Evolutionary conservation across 2,797 vertebrate genomes (phyloP).

Genomic region (Leucoraja ocellata): DNA sequence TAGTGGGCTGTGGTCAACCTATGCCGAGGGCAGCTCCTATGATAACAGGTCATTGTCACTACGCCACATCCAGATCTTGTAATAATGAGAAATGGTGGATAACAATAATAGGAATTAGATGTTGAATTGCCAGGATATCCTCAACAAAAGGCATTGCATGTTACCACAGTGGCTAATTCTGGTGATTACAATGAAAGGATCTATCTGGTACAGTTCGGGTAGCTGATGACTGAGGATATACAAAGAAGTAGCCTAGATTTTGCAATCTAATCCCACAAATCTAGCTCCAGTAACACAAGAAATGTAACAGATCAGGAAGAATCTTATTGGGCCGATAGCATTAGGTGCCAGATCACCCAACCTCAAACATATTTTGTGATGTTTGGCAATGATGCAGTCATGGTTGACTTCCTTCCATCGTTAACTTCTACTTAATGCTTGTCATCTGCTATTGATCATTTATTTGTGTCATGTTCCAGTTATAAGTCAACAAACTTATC

Average conservation of each 20-base stretch:
- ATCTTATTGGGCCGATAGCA: background rate
- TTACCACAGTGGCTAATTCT: background rate
- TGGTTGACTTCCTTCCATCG: background rate
- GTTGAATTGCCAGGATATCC: background rate
- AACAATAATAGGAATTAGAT: no score
- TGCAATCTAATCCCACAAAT: background rate
- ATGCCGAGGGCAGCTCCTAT: no score
- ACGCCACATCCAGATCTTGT: no score
- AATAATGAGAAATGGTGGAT: background rate
- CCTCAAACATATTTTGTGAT: background rate
- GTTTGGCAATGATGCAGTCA: background rate
- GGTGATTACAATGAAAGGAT: background rate
- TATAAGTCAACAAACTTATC: background rate
- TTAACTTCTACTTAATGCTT: background rate
- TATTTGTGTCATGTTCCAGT: background rate
- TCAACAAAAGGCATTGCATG: background rate
- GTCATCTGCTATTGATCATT: background rate
- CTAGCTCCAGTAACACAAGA: background rate
- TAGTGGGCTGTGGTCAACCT: no score
- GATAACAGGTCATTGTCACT: background rate
- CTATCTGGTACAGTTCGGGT: no score
- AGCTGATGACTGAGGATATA: background rate
- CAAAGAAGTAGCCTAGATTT: background rate
- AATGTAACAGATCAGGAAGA: background rate
- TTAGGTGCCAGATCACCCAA: background rate